phyloP scores from a whole-genome alignment of 2,888 invertebrate species.

The Heliconius sara region DNA sequence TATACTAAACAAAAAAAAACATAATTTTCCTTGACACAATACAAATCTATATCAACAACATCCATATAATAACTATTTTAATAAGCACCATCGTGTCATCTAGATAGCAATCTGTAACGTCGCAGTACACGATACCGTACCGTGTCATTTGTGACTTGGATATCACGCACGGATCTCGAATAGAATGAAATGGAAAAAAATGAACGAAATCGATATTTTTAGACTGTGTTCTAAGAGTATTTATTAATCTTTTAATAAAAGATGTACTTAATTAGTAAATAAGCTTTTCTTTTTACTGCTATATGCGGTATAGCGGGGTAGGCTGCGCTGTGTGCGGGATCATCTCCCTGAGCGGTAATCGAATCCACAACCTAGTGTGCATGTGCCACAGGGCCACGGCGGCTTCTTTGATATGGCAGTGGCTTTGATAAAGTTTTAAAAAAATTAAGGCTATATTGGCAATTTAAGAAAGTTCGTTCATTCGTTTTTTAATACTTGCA shows the following conservation, averaged over 20 bases:
- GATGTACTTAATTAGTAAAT: not conserved
- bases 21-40: slow-evolving; percentile 9
- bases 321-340: no score
- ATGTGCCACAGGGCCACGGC: no score
- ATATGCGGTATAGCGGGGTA: no score
- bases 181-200: slow-evolving; percentile 7
- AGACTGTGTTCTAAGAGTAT: slow-evolving; percentile 7
- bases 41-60: not conserved
- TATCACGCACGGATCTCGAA: slow-evolving; percentile 23
- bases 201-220: slow-evolving; percentile 14
- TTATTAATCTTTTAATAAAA: slow-evolving; percentile 6
- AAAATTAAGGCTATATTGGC: no score
- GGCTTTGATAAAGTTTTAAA: no score
- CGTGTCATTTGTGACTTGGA: slow-evolving; percentile 10
- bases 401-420: no score
- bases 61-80: slow-evolving; percentile 11
- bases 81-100: not conserved
- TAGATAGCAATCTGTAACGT: slow-evolving; percentile 10
- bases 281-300: not conserved
- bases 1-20: not conserved
- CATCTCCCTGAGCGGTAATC: no score
- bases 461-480: no score
- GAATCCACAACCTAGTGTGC: no score
- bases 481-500: no score
- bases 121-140: not conserved